A percentile compares a stretch with the other conserved stretches of the same genome.
Conservation (phyloP, 2,797 vertebrate species). For the Chrysolophus pictus region DNA sequence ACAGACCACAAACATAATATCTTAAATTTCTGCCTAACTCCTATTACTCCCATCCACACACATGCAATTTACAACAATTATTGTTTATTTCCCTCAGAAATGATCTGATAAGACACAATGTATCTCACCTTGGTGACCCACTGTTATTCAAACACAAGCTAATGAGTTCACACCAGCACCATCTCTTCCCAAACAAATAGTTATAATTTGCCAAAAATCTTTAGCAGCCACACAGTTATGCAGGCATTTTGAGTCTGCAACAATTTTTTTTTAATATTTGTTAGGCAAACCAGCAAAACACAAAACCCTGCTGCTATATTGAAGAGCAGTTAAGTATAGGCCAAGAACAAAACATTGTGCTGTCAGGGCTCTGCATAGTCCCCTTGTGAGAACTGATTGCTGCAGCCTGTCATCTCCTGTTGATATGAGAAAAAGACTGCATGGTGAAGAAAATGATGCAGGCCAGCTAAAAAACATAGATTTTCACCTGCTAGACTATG, state of each 20-base stretch:
- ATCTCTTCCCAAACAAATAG: background rate
- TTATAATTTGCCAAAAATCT: background rate
- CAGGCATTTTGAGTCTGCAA: background rate
- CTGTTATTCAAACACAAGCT: background rate
- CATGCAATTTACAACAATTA: background rate
- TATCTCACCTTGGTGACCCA: background rate
- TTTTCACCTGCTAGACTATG: background rate
- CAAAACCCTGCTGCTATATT: background rate
- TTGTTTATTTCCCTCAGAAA: background rate
- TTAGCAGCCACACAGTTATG: background rate
- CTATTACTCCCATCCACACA: background rate
- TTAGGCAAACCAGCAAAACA: constrained; percentile 28
- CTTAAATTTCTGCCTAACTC: background rate
- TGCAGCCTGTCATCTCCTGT: background rate
- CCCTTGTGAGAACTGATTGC: background rate
- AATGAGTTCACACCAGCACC: background rate
- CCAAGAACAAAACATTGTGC: constrained; percentile 7
- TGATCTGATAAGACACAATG: background rate
- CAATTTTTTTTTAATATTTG: constrained; percentile 6
- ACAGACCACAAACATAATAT: background rate
- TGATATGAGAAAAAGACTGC: background rate
- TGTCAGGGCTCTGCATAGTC: background rate
- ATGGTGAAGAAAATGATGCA: background rate
- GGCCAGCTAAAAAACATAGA: background rate
- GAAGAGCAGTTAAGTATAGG: constrained; percentile 9